phyloP scores from a whole-genome alignment of 2,888 invertebrate species.

The Terebella lapidaria region DNA sequence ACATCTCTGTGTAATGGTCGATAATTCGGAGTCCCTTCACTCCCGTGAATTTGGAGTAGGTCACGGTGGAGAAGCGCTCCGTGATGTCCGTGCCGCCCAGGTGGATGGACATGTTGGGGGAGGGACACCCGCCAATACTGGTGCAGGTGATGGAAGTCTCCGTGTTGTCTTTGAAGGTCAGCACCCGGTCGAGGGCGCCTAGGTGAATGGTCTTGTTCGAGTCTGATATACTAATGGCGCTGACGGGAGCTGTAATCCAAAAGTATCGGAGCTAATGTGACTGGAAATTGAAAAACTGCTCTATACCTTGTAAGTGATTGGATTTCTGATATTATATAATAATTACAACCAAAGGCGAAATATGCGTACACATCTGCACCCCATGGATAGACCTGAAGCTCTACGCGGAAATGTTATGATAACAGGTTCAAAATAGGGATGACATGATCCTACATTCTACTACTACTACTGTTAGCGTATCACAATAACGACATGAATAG shows the following conservation, averaged over 20 bases:
- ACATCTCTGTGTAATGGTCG: constrained; percentile 15
- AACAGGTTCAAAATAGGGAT: too few relatives aligned
- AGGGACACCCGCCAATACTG: neutral
- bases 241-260: neutral
- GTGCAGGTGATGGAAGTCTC: neutral
- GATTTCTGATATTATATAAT: too few relatives aligned
- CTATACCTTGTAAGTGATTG: too few relatives aligned
- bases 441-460: too few relatives aligned
- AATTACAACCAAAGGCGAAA: too few relatives aligned
- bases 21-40: constrained; percentile 12
- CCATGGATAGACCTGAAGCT: too few relatives aligned
- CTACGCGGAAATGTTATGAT: too few relatives aligned
- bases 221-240: neutral
- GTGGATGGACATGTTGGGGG: neutral
- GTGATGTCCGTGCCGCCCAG: neutral
- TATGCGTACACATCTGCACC: too few relatives aligned
- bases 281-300: too few relatives aligned
- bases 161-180: neutral
- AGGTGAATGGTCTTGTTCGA: neutral
- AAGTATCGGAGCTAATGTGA: too few relatives aligned
- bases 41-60: constrained; percentile 7
- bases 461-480: too few relatives aligned
- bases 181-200: neutral
- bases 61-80: neutral
- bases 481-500: too few relatives aligned